These are phyloP conservation scores for Brienomyrus brachyistius DNA, from an alignment of 2,113 vertebrate species.

Conservation along the genomic window DNA sequence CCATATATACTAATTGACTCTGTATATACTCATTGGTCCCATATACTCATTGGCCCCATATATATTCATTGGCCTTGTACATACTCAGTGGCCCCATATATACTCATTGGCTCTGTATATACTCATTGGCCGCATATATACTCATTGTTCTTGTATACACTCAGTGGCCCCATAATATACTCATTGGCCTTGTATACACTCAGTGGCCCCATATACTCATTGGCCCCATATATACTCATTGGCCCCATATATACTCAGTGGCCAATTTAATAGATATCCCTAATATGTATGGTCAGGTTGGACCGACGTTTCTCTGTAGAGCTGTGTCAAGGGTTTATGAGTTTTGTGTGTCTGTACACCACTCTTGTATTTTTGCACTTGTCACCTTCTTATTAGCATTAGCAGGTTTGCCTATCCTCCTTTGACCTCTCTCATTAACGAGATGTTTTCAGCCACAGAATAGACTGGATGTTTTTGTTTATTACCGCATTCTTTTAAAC, in stretches of 20 bases:
- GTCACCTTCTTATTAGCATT: not conserved
- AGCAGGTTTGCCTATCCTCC: not conserved
- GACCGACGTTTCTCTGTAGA: not conserved
- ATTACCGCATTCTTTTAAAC: not conserved
- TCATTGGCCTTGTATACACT: too few species aligned
- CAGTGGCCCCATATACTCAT: too few species aligned
- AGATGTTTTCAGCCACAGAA: not conserved
- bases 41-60: too few species aligned
- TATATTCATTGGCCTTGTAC: too few species aligned
- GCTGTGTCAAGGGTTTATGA: not conserved
- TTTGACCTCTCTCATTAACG: not conserved
- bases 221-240: not conserved
- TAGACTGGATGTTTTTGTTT: not conserved
- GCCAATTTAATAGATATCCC: not conserved
- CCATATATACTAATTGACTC: too few species aligned
- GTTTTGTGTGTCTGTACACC: not conserved
- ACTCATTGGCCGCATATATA: not conserved
- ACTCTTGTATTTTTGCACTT: not conserved
- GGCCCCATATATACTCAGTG: not conserved
- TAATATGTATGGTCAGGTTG: not conserved
- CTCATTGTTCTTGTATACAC: too few species aligned
- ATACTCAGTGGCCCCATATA: too few species aligned
- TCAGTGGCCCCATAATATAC: too few species aligned
- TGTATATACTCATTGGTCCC: too few species aligned
- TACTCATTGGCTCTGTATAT: not conserved